Conservation (phyloP, 2,113 vertebrate genomes). For the Micronycteris hirsuta region DNA sequence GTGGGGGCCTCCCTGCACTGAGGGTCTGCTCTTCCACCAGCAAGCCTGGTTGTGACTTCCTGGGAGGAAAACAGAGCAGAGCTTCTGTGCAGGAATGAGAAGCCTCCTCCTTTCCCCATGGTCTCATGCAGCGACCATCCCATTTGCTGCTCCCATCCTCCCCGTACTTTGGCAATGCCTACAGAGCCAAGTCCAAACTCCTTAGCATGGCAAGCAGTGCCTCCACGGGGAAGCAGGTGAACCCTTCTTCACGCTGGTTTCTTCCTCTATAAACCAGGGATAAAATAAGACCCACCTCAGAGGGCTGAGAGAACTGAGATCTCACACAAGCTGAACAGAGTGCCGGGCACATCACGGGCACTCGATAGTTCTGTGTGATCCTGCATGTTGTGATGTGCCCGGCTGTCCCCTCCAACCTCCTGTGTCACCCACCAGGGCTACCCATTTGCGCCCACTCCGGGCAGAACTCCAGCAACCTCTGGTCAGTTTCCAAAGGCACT, state of each 20-base stretch:
- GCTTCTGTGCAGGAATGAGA: background rate
- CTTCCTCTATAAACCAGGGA: background rate
- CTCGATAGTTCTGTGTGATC: background rate
- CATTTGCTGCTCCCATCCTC: background rate
- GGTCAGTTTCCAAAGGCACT: background rate
- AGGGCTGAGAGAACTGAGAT: background rate
- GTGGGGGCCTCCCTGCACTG: background rate
- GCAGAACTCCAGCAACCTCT: constrained; percentile 22
- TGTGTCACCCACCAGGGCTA: background rate
- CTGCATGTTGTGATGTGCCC: background rate
- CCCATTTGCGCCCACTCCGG: background rate
- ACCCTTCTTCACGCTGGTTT: background rate
- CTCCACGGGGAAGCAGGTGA: background rate
- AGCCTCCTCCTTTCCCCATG: background rate
- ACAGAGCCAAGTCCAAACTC: background rate
- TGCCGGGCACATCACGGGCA: background rate
- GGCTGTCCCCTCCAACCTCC: background rate
- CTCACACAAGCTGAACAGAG: background rate
- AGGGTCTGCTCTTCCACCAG: background rate
- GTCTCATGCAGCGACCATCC: background rate
- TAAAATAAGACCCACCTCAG: background rate
- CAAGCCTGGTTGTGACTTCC: background rate
- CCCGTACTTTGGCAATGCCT: background rate
- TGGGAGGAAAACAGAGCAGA: background rate
- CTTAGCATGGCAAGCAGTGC: background rate